Base-by-base conservation (phyloP, 2,888 invertebrate species). In the Pterobdella sp. region DNA sequence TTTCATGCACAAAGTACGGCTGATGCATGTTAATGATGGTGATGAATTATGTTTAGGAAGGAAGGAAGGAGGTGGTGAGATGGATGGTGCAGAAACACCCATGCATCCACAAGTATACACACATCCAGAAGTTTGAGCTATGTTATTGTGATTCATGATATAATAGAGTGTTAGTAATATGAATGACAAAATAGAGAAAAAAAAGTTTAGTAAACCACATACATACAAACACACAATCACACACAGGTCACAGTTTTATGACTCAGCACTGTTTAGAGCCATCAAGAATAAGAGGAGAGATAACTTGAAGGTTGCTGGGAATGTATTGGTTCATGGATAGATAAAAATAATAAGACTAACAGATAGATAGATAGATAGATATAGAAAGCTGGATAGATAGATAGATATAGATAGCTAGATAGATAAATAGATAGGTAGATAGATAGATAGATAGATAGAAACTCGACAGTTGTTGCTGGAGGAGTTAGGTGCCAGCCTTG, bases 251-350 rank as follows among this genome's bases (percentile, higher is more conserved):
- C 37, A 60, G 7, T 71, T 71, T 34, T 72, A 78, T 32, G 73
- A 77, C 72, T 64, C 22, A 26, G 78, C 77, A 1, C 72, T 78
- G n/a, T 73, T 74, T 42, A 77, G 76, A 70, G 78, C 78, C 3
- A 72, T 78, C 31, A 67, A 73, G 35, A 69, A 73, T 36, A 75
- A 68, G 14, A 65, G 75, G 34, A 31, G 76, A 3, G 77, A 78
- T 35, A 78, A 78, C 65, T 75, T 74, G 14, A 77, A 77, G 69
- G 63, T 71, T 29, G 63, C 18, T 22, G 29, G 29, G 56, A 22
- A 49, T 22, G 14, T 31, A 37, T 34, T 3, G 34, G 42, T 10
- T 29, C 36, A 37, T 34, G 35, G 74, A 42, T 65, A 77, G 60
- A 66, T 77, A 26, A 72, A 70, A 0, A 37, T 70, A 3, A 67